phyloP scores from a whole-genome alignment of 2,888 invertebrate genomes.

The Xanthorhoe designata region DNA sequence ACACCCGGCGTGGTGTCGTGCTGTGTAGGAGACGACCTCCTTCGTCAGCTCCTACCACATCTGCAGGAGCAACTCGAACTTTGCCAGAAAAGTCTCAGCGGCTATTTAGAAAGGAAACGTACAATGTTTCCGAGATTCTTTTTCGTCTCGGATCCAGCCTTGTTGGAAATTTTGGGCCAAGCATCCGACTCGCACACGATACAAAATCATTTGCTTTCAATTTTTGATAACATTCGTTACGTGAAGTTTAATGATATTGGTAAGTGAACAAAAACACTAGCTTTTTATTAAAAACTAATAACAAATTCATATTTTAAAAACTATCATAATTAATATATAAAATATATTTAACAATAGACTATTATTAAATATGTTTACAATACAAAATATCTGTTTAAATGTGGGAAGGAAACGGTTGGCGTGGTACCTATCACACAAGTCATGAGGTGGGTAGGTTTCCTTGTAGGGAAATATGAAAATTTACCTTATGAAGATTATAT shows the following conservation, averaged over 20 bases:
- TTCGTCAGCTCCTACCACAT: constrained; percentile 96
- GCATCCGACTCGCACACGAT: constrained; percentile 98
- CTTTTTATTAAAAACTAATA: too few species aligned
- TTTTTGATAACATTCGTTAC: constrained; percentile 97
- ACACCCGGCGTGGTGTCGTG: constrained; percentile 98
- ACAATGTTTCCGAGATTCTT: constrained; percentile 98
- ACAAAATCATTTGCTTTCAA: constrained; percentile 97
- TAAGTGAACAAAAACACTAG: constrained; percentile 44
- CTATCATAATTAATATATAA: too few species aligned
- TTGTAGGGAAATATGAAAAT: too few species aligned
- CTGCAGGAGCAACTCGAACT: constrained; percentile 97
- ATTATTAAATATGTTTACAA: too few species aligned
- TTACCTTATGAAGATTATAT: too few species aligned
- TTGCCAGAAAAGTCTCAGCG: constrained; percentile 98
- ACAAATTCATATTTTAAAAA: too few species aligned
- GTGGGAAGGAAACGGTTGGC: too few species aligned
- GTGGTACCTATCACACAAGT: too few species aligned
- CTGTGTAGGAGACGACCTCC: constrained; percentile 97
- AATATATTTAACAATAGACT: too few species aligned
- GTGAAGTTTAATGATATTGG: constrained; percentile 97
- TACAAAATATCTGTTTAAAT: too few species aligned
- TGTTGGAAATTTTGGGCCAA: constrained; percentile 95
- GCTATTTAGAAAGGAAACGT: constrained; percentile 95
- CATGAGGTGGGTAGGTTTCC: too few species aligned
- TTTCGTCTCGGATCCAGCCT: constrained; percentile 96